Conservation (phyloP, 1,140 invertebrate species). For the Trachymyrmex septentrionalis region DNA sequence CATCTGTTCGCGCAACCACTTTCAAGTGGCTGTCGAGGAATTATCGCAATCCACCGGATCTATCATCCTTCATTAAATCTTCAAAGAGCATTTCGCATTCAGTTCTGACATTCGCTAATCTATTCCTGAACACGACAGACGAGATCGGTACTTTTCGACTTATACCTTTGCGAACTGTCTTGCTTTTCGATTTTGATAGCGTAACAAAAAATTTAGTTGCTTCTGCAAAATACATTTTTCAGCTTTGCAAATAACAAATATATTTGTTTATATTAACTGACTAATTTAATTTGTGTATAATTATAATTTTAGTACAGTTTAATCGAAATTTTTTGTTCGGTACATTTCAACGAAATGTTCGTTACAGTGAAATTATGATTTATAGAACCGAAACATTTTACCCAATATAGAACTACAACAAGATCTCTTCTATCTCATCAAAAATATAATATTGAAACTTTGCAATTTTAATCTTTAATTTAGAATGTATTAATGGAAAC, state of each 20-base stretch:
- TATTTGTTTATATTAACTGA: too few species aligned
- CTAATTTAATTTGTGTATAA: too few species aligned
- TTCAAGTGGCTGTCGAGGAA: slow-evolving; percentile 48
- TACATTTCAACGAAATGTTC: too few species aligned
- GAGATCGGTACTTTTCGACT: slow-evolving; percentile 41
- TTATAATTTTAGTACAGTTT: too few species aligned
- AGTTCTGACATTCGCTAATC: slow-evolving; percentile 59
- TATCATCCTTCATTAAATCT: slow-evolving; percentile 61
- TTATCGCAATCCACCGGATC: slow-evolving; percentile 54
- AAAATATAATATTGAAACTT: neutral
- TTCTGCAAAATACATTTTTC: too few species aligned
- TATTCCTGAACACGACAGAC: slow-evolving; percentile 56
- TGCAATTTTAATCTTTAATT: neutral
- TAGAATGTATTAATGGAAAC: neutral
- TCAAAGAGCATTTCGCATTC: slow-evolving; percentile 63
- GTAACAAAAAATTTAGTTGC: too few species aligned
- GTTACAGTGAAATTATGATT: too few species aligned
- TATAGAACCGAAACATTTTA: too few species aligned
- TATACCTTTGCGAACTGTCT: slow-evolving; percentile 6
- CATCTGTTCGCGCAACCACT: slow-evolving; percentile 45
- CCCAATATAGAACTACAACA: neutral
- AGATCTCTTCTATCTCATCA: neutral
- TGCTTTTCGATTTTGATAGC: neutral
- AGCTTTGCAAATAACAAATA: too few species aligned
- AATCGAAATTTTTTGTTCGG: too few species aligned